A percentile compares a stretch with the other conserved stretches of the same genome.
Conservation (phyloP, 2,113 vertebrate species). For the Acanthisitta chloris region DNA sequence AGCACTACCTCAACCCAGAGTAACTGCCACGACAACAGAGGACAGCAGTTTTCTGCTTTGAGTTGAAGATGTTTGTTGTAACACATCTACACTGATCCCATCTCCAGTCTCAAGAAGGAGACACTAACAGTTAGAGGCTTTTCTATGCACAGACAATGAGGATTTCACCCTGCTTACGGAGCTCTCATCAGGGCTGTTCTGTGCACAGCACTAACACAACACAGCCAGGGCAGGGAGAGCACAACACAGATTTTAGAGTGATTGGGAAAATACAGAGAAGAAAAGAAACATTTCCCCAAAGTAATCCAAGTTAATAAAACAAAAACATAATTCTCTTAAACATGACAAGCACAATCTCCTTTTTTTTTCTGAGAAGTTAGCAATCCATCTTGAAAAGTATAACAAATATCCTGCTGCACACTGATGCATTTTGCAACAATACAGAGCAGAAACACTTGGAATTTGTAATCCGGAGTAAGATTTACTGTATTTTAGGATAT, state of each 20-base stretch:
- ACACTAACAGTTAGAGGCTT: neutral
- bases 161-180: neutral
- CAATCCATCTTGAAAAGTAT: slow-evolving; percentile 50
- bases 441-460: slow-evolving; percentile 49
- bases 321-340: slow-evolving; percentile 49
- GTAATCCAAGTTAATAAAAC: slow-evolving; percentile 61
- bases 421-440: slow-evolving; percentile 43
- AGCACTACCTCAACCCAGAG: neutral
- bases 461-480: slow-evolving; percentile 63
- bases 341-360: slow-evolving; percentile 45
- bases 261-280: slow-evolving; percentile 24
- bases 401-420: slow-evolving; percentile 54
- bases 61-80: neutral
- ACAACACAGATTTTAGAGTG: neutral
- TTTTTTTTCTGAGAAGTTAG: slow-evolving; percentile 37
- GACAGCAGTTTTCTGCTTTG: neutral
- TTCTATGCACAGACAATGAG: neutral
- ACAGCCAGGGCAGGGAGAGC: neutral
- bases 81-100: neutral
- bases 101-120: neutral
- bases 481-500: slow-evolving; percentile 45
- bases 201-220: neutral
- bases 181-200: neutral
- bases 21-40: neutral
- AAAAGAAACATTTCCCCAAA: slow-evolving; percentile 31